Percentiles rank a stretch among this genome's conserved stretches.
Conservation (phyloP, 2,113 vertebrate species). For the Notechis scutatus region DNA sequence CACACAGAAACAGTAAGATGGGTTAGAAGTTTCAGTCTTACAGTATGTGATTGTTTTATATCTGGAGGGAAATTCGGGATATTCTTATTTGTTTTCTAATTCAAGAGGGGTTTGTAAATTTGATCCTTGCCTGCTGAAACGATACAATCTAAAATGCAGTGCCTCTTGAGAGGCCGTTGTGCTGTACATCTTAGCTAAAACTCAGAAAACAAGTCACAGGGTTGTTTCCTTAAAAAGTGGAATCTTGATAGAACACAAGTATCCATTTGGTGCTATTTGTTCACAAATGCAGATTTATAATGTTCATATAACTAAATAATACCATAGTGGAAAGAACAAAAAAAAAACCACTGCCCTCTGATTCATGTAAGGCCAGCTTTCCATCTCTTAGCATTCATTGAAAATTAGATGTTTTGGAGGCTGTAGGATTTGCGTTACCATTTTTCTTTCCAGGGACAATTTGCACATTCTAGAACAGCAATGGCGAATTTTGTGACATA, state of each 20-base stretch:
- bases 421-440: not conserved
- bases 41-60: not conserved
- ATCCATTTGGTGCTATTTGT: constrained; percentile 34
- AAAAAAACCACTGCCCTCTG: constrained; percentile 30
- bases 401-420: constrained; percentile 27
- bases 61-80: not conserved
- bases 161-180: not conserved
- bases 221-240: not conserved
- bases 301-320: constrained; percentile 1
- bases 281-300: constrained; percentile 19
- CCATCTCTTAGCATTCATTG: not conserved
- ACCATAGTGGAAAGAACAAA: constrained; percentile 19
- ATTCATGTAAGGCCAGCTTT: constrained; percentile 34
- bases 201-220: not conserved
- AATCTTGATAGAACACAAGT: not conserved
- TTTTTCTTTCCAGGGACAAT: not conserved
- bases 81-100: not conserved
- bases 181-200: not conserved
- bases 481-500: not conserved
- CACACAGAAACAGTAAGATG: not conserved
- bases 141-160: not conserved
- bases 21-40: not conserved
- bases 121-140: not conserved
- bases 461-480: not conserved
- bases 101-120: not conserved